Evolutionary conservation across 2,888 invertebrate genomes (phyloP).

Genomic region (Eristalis tenax): DNA sequence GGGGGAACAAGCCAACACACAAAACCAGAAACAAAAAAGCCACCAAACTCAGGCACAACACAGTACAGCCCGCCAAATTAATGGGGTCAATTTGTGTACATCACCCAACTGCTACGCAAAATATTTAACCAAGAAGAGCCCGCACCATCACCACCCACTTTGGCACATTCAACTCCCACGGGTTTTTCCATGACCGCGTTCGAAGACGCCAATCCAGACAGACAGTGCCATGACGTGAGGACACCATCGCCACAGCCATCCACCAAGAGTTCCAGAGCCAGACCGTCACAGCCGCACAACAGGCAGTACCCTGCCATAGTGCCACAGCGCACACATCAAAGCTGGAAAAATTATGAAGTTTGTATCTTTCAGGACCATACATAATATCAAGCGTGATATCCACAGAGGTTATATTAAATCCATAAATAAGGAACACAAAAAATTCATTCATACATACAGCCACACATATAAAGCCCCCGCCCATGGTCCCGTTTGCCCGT

Average conservation of each 20-base stretch:
- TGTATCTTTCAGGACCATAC: slow-evolving; percentile 63
- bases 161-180: slow-evolving; percentile 48
- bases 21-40: slow-evolving; percentile 9
- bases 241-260: neutral
- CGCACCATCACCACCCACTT: slow-evolving; percentile 4
- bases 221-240: slow-evolving; percentile 28
- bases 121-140: slow-evolving; percentile 37
- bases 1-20: slow-evolving; percentile 7
- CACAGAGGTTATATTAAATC: slow-evolving; percentile 70
- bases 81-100: slow-evolving; percentile 78
- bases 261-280: slow-evolving; percentile 18
- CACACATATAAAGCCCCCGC: neutral
- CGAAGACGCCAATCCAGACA: slow-evolving; percentile 67
- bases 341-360: slow-evolving; percentile 69
- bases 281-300: slow-evolving; percentile 23
- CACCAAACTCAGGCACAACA: slow-evolving; percentile 17
- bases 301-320: slow-evolving; percentile 30
- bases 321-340: slow-evolving; percentile 56
- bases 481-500: neutral
- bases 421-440: slow-evolving; percentile 59
- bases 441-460: neutral
- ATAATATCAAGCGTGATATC: slow-evolving; percentile 64
- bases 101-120: slow-evolving; percentile 40
- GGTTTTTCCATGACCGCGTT: slow-evolving; percentile 40
- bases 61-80: slow-evolving; percentile 73